Base-by-base conservation (phyloP, 1,140 invertebrate species). In the Atta cephalotes region DNA sequence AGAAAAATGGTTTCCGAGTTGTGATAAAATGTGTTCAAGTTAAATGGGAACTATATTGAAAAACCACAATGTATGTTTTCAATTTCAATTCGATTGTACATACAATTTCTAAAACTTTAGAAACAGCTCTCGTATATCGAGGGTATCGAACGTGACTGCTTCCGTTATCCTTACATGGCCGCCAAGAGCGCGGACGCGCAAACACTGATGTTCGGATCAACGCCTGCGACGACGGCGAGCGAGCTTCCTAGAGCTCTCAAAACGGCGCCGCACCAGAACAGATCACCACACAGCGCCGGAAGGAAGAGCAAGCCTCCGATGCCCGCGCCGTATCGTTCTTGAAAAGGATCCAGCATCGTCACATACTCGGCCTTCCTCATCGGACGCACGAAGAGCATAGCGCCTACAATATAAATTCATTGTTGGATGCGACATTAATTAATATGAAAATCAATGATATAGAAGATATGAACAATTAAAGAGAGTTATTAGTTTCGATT, bases 321-420 rank as follows among this genome's bases (percentile, higher is more conserved):
- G 53, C 97, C 94, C 88, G 96, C 96, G 21, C 98, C 98, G 92
- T 98, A 98, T 89, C 95, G 97, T 82, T 97, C 96, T 94, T 97
- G 97, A 93, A 98, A 97, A 1, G 98, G 98, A 94, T 98, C 98
- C 92, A 98, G 94, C 97, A 98, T 98, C 0, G 98, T 98, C n/a
- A 98, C 97, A 93, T 98, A 98, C 18, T 97, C 97, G 88, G 97
- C 96, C 89, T 97, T 96, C 85, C 98, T 95, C 97, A 98, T 98
- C 86, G 97, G 97, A 89, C 97, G 97, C 3, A 97, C 97, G 94
- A 98, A 98, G 87, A 98, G 96, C 35, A 97, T 93, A 14, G 97
- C 97, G 86, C 97, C 97, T 97, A 93, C 25, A 18, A 35, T 25
- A 58, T 51, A n/a, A 39, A 6, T 51, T 65, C 0, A 6, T 25